Base-by-base conservation (phyloP, 2,113 vertebrate species). In the Solea solea region DNA sequence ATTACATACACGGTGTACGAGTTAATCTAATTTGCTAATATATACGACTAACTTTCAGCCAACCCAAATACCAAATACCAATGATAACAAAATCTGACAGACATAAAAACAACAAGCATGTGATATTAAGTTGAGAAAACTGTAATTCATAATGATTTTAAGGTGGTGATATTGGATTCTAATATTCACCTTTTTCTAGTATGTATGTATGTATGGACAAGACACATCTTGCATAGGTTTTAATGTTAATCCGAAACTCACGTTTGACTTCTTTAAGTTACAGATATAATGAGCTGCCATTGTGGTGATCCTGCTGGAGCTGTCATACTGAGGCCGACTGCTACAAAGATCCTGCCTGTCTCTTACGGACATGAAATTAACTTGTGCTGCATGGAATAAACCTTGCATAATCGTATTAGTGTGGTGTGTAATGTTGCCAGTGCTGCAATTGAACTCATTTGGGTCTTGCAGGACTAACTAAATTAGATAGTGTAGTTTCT, bases 211-310 rank as follows among this genome's bases (percentile, higher is more conserved):
- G 28, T 15, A 28, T 4, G 5, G 8, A 11, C 28, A 25, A 44
- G 41, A 14, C 42, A 16, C 16, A 39, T 68, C 2, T 1, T 21
- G 14, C 4, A 63, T 8, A 21, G 42, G 14, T 46, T 68, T 56
- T 25, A 16, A 48, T 44, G 12, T 0, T 60, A 34, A 16, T 52
- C 4, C 21, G 10, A 64, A 64, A 64, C 3, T 41, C 28, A 15
- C 3, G 11, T 27, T 15, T 69, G 14, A 48, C 5, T 34, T 73
- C 40, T 45, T 54, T 58, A 21, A 83, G 40, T 78, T 83, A 6
- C 55, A 93, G 91, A 78, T 90, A 82, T 71, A 84, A 91, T 21
- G 86, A 40, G 11, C 65, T 88, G 65, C 78, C 81, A 11, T 21
- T 89, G 51, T 91, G 89, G 88, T 90, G 86, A 91, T 65, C 61